Evolutionary conservation across 2,113 vertebrate species (phyloP), one percentile per base, ranked within the genome.

Genomic region (Boulengeromyrus knoepffleri): DNA sequence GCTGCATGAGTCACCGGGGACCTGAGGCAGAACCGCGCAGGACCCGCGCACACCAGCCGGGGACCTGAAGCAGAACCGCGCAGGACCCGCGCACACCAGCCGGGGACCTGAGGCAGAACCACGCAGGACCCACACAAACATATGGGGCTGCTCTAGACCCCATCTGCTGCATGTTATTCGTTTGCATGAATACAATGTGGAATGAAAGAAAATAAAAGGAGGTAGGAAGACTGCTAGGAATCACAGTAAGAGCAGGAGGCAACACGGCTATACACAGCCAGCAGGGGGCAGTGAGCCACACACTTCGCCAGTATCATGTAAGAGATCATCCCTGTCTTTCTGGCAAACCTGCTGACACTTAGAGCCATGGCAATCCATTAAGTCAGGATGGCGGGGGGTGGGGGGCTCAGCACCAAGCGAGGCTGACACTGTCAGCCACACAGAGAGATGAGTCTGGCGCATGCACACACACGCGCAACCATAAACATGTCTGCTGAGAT

Each of bases 331-430:
- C 50, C 31, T 77, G 56, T 90, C 91, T 83, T 89, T 36, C 39
- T 8, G 39, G 42, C 24, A 47, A 83, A 56, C 84, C 89, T 88
- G 90, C 89, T 86, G 92, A 93, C 93, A 90, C 92, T 90, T 91
- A 93, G 93, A 92, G 92, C 92, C 94, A 93, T 93, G 92, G 92
- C 94, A 95, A 95, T 95, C 95, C 95, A 95, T 90, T 85, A 89
- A 92, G 93, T 94, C 95, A 95, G 95, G 95, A 94, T 88, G 90
- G 90, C 12, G 31, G 85, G 21, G 36, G 53, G 7, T 17, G 42
- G 49, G 47, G 62, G 90, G 88, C 5, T n/a, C 58, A 27, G 89
- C 49, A 52, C 49, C 85, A 15, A 50, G 49, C 8, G 50, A 17
- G 27, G 91, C 0, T 19, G 27, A 19, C 42, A 83, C 52, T 36